Evolutionary conservation across 1,140 invertebrate genomes (phyloP).

Genomic region (Dreissena rostriformis): DNA sequence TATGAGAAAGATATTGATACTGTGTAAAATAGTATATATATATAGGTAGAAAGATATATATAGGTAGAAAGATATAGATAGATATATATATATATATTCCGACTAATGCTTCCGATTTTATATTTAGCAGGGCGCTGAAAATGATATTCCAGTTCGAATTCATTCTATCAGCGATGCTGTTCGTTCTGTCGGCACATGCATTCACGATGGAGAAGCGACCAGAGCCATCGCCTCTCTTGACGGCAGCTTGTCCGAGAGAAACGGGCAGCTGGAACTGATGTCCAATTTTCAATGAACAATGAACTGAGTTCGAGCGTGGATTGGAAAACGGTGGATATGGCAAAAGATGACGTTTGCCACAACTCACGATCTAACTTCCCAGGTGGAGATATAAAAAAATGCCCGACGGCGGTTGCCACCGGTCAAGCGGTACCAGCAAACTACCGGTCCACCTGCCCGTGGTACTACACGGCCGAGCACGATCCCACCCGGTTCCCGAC

Average conservation of each 20-base stretch:
- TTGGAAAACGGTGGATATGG: not conserved
- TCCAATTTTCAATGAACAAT: constrained; percentile 26
- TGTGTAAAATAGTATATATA: no score
- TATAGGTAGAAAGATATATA: no score
- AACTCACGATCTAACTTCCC: not conserved
- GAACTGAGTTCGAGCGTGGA: not conserved
- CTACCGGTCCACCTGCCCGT: constrained; percentile 44
- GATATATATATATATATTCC: no score
- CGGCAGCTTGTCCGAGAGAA: not conserved
- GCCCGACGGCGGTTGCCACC: not conserved
- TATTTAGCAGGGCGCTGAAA: no score
- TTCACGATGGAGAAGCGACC: no score
- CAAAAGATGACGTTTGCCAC: not conserved
- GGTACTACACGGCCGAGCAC: constrained; percentile 31
- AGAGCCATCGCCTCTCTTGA: no score
- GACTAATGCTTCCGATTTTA: no score
- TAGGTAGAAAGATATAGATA: no score
- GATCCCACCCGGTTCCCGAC: constrained; percentile 33
- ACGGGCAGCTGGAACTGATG: not conserved
- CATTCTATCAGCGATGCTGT: no score
- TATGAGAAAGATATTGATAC: no score
- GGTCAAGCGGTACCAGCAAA: constrained; percentile 30
- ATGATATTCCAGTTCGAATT: no score
- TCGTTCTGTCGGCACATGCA: no score
- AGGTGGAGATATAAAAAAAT: constrained; percentile 4